Conservation (phyloP, 2,113 vertebrate species). For the Paramormyrops kingsleyae region DNA sequence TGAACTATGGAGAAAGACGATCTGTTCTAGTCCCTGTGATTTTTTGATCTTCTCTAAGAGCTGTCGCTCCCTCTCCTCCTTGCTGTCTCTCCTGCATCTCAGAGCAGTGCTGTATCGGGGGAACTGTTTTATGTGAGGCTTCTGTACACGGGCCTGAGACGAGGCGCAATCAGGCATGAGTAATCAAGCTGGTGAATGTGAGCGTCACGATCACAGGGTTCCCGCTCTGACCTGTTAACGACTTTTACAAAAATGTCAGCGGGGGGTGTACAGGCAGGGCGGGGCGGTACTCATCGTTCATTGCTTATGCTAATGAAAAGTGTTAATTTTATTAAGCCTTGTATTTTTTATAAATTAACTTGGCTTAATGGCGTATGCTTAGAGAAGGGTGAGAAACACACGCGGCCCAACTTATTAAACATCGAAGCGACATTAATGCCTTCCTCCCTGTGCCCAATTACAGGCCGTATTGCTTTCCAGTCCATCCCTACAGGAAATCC, state of each 20-base stretch:
- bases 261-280: neutral
- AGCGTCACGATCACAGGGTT: constrained; percentile 7
- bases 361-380: constrained; percentile 47
- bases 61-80: neutral
- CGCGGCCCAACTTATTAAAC: constrained; percentile 48
- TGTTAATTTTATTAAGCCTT: constrained; percentile 3
- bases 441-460: constrained; percentile 58
- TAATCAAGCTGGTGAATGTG: constrained; percentile 26
- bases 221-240: constrained; percentile 14
- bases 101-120: constrained; percentile 17
- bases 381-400: constrained; percentile 42
- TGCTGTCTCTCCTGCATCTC: neutral
- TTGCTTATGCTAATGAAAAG: constrained; percentile 23
- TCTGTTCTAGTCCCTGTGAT: neutral
- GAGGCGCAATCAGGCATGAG: constrained; percentile 38
- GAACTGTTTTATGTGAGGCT: constrained; percentile 44
- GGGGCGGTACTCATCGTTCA: constrained; percentile 29
- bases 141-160: constrained; percentile 34
- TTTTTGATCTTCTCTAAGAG: neutral
- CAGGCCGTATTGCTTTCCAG: constrained; percentile 44
- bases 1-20: neutral
- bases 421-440: constrained; percentile 52
- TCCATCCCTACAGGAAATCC: constrained; percentile 50
- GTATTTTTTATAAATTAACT: constrained; percentile 42
- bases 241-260: neutral